Base-by-base conservation (phyloP, 2,888 invertebrate species). In the Volucella bombylans region DNA sequence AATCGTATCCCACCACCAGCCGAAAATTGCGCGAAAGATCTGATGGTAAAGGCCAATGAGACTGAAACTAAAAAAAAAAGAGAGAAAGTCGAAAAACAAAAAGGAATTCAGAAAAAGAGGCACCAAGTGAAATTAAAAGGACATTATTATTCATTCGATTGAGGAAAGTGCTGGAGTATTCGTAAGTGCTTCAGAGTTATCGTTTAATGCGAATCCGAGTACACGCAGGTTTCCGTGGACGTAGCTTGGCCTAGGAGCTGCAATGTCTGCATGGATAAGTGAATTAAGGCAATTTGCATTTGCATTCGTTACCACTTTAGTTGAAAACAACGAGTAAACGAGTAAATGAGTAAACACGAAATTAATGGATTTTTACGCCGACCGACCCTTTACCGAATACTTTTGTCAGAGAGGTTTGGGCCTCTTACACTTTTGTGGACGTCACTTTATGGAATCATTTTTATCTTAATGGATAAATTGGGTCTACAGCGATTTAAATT, bases 111-210 rank as follows among this genome's bases (percentile, higher is more conserved):
- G 45, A 38, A 12, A 15, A 61, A 62, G 45, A 39, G 45, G 18
- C 41, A 43, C 43, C 61, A 68, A 45, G 49, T 15, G 57, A 79
- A 85, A 76, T 80, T 81, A 80, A 77, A 85, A 82, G 85, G 76
- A 81, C 68, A 76, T 85, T 85, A 81, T 80, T 77, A 85, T 85
- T 85, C 85, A 85, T 85, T 85, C 85, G 85, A 81, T 81, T 85
- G 76, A 77, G 85, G 85, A 85, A 77, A 85, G 85, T 81, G 72
- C 68, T 62, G 67, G 80, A 76, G 31, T 31, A 31, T 31, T 31
- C 80, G 71, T 85, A 80, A 85, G 80, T 85, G 79, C 49, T 83
- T 79, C 65, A 79, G 73, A 79, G 57, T 74, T 83, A 71, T 79
- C 74, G 83, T 73, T 83, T 74, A 71, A 83, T 31, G 6, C 6